Evolutionary conservation across 2,888 invertebrate species (phyloP), one percentile per base, ranked within the genome.

Genomic region (Xestobium rufovillosum): DNA sequence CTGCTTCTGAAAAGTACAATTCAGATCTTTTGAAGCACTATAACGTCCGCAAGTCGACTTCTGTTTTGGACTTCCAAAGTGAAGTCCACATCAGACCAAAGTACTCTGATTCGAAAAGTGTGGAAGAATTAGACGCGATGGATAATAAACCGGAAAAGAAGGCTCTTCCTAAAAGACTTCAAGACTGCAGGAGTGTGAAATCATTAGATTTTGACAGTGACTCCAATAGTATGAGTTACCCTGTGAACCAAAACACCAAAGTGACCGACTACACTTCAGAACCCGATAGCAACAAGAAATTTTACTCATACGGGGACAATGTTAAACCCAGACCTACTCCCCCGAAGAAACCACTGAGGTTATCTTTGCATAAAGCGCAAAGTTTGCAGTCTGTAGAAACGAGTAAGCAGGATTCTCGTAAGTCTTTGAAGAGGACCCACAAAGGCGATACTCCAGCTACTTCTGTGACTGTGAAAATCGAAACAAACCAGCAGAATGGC

Each of bases 191-290:
- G 31, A 81, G 80, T 56, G 77, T 80, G 0, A 81, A 81, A 49
- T 82, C 84, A 0, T 67, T 83, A 4, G 86, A 86, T 55, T 80
- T 84, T 48, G 84, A 85, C 56, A 82, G 81, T n/a, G 85, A 85
- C 53, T 57, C 57, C 37, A 63, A 60, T 39, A 56, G 55, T 2
- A 52, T 44, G 3, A 44, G 31, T 14, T 44, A 38, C 29, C 38
- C 26, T 43, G 16, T 35, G 44, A 27, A 28, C 26, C 34, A 33
- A 19, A 41, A 41, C n/a, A 30, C 38, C 10, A 34, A 32, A 26
- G 37, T 47, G 41, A 59, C 72, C 29, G 73, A 78, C 53, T 76
- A 73, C 54, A 71, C 72, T 1, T 75, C 78, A 0, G 79, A 79
- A 51, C 70, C 71, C 2, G 65, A 68, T 19, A 70, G 71, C 13